Base-by-base conservation (phyloP, 2,113 vertebrate species). In the Ptilorrhoa leucosticta region DNA sequence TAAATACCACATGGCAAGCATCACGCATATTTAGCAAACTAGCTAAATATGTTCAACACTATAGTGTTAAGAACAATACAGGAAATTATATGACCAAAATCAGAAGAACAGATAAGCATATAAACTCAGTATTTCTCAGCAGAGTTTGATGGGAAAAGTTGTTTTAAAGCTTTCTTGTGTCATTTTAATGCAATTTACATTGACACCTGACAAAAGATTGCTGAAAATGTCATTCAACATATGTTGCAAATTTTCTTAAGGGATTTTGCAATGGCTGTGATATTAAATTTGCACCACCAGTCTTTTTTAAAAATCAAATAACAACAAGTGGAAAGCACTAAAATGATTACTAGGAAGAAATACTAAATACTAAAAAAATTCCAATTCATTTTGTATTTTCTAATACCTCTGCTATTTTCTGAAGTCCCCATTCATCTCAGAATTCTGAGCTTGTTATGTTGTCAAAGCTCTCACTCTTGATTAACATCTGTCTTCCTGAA, bases 391-490 rank as follows among this genome's bases (percentile, higher is more conserved):
- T 92, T 85, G 5, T 66, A 53, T 94, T 96, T 97, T 48, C 17
- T 61, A 60, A 95, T 61, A 80, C 69, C 26, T 87, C 21, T 71
- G 21, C 53, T 94, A 57, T 90, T 94, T 92, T 73, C 47, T 22
- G 1, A 89, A 95, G 44, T 92, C 33, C 65, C 42, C 50, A 95
- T 86, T 94, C 90, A 44, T 96, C 75, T 89, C 45, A 56, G 79
- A 95, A 89, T 93, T 94, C 84, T 83, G 47, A 95, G 70, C 71
- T 72, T 92, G 31, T 89, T 68, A 26, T 82, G 39, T 61, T 95
- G 92, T 96, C 86, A 95, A 33, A 95, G 33, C 33, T 90, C 95
- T 96, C 20, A 9, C 9, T 94, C 92, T 96, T 95, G 69, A 83
- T 96, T 94, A 95, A 93, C n/a, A 20, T 68, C 58, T 23, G 21